phyloP scores from a whole-genome alignment of 2,888 invertebrate genomes.

The Drosophila ochracea region DNA sequence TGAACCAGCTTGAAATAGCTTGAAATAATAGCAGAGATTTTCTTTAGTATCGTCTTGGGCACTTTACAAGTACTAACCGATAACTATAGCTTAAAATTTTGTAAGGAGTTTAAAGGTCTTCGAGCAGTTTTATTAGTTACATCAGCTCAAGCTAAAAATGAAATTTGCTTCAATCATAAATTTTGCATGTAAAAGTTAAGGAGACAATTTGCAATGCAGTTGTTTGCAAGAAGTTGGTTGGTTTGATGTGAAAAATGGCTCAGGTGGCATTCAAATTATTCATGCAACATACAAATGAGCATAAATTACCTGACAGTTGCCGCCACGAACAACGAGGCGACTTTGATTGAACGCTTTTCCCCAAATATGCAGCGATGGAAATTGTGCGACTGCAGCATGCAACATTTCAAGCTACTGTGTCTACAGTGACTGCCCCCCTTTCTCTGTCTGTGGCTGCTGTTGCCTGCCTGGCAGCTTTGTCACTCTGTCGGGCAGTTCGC shows the following conservation, averaged over 20 bases:
- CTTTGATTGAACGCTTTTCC: constrained; percentile 75
- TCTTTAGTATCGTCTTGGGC: not conserved
- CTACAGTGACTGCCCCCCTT: not conserved
- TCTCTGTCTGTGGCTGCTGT: not conserved
- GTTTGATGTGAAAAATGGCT: constrained; percentile 46
- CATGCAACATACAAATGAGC: constrained; percentile 78
- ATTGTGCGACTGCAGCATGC: constrained; percentile 44
- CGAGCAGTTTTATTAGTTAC: not conserved
- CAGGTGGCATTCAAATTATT: constrained; percentile 75
- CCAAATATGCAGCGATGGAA: constrained; percentile 53
- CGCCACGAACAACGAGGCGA: constrained; percentile 53
- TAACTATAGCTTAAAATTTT: not conserved
- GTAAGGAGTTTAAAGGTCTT: not conserved
- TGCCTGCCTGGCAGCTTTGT: constrained; percentile 46
- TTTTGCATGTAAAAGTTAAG: constrained; percentile 14
- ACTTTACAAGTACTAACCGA: not conserved
- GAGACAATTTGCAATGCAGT: constrained; percentile 12
- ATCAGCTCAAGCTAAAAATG: not conserved
- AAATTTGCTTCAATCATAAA: constrained; percentile 25
- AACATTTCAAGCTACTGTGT: constrained; percentile 21
- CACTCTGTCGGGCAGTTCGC: constrained; percentile 44
- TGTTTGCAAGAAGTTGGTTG: not conserved
- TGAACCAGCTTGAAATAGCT: too few species aligned
- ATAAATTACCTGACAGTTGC: constrained; percentile 78
- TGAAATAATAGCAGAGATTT: not conserved